These are phyloP conservation scores for Papilio protenor DNA, from an alignment of 2,888 invertebrate genomes.

Conservation along the genomic window DNA sequence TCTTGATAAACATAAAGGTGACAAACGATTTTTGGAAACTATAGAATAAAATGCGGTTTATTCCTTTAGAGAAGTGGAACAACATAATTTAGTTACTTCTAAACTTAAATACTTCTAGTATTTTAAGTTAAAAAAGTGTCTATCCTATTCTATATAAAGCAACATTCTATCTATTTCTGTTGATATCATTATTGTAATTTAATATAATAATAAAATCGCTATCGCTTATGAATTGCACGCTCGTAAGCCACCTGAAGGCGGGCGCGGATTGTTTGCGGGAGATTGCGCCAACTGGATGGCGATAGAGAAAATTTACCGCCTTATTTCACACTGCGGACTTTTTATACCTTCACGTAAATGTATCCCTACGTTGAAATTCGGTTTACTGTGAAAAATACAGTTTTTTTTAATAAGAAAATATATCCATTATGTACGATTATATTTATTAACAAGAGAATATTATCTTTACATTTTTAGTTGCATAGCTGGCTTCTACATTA, in stretches of 20 bases:
- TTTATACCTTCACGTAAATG: slow-evolving; percentile 1
- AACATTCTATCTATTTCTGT: too few species aligned
- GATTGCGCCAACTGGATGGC: slow-evolving; percentile 27
- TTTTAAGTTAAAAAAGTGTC: too few species aligned
- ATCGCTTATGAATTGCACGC: background rate
- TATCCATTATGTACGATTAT: background rate
- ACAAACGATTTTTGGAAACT: too few species aligned
- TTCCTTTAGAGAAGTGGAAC: too few species aligned
- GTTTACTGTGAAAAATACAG: background rate
- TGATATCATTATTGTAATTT: too few species aligned
- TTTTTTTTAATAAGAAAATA: background rate
- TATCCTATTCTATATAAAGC: too few species aligned
- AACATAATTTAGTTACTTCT: too few species aligned
- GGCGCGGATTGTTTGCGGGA: slow-evolving; percentile 21
- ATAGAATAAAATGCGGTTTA: too few species aligned
- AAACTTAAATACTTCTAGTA: too few species aligned
- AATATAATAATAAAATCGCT: slow-evolving; percentile 11
- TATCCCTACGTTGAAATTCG: background rate
- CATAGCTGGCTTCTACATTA: too few species aligned
- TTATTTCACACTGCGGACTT: slow-evolving; percentile 17
- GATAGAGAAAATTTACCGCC: slow-evolving; percentile 32
- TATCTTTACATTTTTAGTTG: too few species aligned
- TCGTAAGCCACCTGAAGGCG: slow-evolving; percentile 15
- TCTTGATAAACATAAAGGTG: too few species aligned
- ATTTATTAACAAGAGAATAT: background rate